Evolutionary conservation across 1,140 invertebrate species (phyloP).

Genomic region (Drosophila mauritiana): DNA sequence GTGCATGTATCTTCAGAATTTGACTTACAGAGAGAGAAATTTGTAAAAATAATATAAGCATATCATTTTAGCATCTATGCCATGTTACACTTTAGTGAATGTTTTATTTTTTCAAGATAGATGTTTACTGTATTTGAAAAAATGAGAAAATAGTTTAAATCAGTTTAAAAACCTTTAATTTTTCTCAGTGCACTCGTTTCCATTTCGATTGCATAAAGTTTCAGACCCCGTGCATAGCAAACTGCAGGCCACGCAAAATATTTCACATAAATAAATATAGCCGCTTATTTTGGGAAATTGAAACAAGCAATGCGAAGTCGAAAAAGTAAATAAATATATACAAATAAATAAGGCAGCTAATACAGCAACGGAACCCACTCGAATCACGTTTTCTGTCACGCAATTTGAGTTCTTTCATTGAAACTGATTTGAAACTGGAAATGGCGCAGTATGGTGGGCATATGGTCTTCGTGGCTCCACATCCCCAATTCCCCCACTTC

Average conservation of each 20-base stretch:
- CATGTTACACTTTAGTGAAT: neutral
- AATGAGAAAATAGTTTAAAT: neutral
- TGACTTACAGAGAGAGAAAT: neutral
- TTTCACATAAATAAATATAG: slow-evolving; percentile 51
- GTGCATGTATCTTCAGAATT: no score
- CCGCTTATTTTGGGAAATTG: slow-evolving; percentile 44
- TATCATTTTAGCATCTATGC: no score
- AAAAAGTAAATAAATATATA: slow-evolving; percentile 14
- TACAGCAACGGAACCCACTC: slow-evolving; percentile 39
- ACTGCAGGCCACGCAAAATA: slow-evolving; percentile 48
- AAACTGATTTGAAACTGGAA: slow-evolving; percentile 49
- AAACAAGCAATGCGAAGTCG: slow-evolving; percentile 32
- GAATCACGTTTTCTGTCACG: slow-evolving; percentile 64
- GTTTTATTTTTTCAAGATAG: neutral
- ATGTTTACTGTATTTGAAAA: neutral
- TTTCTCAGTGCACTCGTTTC: slow-evolving; percentile 23
- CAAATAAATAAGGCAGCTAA: slow-evolving; percentile 35
- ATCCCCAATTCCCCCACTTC: neutral
- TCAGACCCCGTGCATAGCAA: slow-evolving; percentile 30
- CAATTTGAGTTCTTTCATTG: slow-evolving; percentile 49
- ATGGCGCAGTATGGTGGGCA: slow-evolving; percentile 39
- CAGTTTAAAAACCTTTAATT: neutral
- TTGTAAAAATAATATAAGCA: neutral
- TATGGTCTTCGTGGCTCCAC: slow-evolving; percentile 1
- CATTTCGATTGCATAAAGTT: slow-evolving; percentile 39